A percentile compares a stretch with the other conserved stretches of the same genome.
phyloP scores from a whole-genome alignment of 2,888 invertebrate genomes.

The Pseudococcus jackbeardsleyi region DNA sequence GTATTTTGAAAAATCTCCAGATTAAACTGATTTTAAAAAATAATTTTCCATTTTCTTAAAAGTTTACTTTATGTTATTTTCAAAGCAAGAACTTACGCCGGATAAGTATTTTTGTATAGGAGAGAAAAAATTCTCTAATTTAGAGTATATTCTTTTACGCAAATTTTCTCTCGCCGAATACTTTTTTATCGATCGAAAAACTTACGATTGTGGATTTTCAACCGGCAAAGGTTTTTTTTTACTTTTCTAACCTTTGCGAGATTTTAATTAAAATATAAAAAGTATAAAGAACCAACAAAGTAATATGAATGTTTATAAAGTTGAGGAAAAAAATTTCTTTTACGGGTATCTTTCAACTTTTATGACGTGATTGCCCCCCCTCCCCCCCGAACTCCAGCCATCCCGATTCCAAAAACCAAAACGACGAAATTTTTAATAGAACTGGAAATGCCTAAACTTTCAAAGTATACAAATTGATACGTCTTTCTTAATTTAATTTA shows the following conservation, averaged over 20 bases:
- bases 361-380: no score
- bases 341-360: not conserved
- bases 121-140: conserved; percentile 3
- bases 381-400: no score
- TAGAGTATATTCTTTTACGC: not conserved
- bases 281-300: conserved; percentile 35
- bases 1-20: conserved; percentile 36
- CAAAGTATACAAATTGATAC: no score
- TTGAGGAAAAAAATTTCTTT: not conserved
- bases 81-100: conserved; percentile 30
- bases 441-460: no score
- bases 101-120: conserved; percentile 32
- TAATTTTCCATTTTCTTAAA: conserved; percentile 47
- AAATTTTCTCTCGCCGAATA: conserved; percentile 10
- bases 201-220: conserved; percentile 4
- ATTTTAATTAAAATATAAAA: conserved; percentile 47
- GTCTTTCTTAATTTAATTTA: no score
- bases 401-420: no score
- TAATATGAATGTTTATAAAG: conserved; percentile 24
- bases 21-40: conserved; percentile 45
- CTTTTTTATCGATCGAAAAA: conserved; percentile 16
- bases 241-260: not conserved
- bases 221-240: not conserved
- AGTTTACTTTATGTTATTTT: conserved; percentile 38
- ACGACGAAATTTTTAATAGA: no score